Evolutionary conservation across 2,113 vertebrate genomes (phyloP).

Genomic region (Oreotragus oreotragus): DNA sequence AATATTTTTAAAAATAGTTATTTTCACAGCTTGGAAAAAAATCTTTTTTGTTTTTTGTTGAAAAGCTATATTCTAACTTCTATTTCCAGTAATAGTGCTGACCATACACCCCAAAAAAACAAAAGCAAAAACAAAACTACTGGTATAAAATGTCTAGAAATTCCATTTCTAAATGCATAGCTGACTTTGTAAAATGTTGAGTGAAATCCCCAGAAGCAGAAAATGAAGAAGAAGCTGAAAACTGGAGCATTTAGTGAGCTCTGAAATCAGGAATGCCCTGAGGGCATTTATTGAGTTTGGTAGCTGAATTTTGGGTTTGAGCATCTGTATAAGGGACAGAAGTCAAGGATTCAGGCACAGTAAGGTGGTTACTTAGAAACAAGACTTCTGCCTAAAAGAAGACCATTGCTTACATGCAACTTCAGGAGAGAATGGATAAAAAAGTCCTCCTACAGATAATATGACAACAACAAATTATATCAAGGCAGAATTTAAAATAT

Average conservation of each 20-base stretch:
- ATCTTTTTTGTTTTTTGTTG: background rate
- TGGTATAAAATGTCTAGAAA: background rate
- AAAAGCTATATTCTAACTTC: conserved; percentile 9
- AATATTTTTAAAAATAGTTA: background rate
- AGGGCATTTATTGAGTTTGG: background rate
- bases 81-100: conserved; percentile 39
- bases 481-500: background rate
- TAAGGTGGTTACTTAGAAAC: background rate
- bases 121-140: background rate
- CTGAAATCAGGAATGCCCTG: background rate
- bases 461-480: background rate
- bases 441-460: background rate
- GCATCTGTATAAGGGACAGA: background rate
- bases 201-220: conserved; percentile 41
- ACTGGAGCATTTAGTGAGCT: background rate
- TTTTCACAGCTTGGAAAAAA: background rate
- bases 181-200: conserved; percentile 34
- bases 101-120: background rate
- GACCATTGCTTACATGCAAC: background rate
- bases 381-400: background rate
- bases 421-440: background rate
- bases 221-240: conserved; percentile 35
- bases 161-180: background rate
- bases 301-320: background rate
- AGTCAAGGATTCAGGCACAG: background rate